These are phyloP conservation scores for Entomobrya proxima DNA, from an alignment of 2,888 invertebrate genomes.

Conservation along the genomic window DNA sequence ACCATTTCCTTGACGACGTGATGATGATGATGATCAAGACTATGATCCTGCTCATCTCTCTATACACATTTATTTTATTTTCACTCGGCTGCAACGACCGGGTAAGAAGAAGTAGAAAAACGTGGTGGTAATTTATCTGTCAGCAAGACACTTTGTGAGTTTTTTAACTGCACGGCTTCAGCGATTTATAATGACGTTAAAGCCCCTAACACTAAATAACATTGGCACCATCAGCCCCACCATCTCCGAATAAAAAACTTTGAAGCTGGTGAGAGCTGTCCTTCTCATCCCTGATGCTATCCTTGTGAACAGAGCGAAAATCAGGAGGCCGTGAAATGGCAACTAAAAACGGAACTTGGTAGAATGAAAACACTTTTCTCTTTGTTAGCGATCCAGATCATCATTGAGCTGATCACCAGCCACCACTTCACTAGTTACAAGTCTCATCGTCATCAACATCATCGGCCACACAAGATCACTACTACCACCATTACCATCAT, in stretches of 20 bases:
- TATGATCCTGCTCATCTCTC: slow-evolving; percentile 20
- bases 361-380: neutral
- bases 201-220: slow-evolving; percentile 52
- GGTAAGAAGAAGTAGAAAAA: neutral
- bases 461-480: too few relatives aligned
- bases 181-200: slow-evolving; percentile 62
- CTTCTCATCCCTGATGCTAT: neutral
- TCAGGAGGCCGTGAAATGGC: slow-evolving; percentile 44
- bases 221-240: slow-evolving; percentile 5
- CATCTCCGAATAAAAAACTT: neutral
- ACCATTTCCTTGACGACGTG: neutral
- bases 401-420: slow-evolving; percentile 13
- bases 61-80: slow-evolving; percentile 42
- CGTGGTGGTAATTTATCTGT: slow-evolving; percentile 59
- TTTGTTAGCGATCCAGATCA: slow-evolving; percentile 15
- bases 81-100: neutral
- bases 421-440: neutral
- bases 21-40: neutral
- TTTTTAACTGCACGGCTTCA: slow-evolving; percentile 48
- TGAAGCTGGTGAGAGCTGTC: neutral
- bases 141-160: slow-evolving; percentile 56
- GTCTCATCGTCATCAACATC: slow-evolving; percentile 2
- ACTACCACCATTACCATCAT: neutral
- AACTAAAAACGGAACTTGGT: neutral
- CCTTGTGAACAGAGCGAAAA: neutral